Evolutionary conservation across 2,888 invertebrate species (phyloP), one percentile per base, ranked within the genome.

Genomic region (Drepana falcataria): DNA sequence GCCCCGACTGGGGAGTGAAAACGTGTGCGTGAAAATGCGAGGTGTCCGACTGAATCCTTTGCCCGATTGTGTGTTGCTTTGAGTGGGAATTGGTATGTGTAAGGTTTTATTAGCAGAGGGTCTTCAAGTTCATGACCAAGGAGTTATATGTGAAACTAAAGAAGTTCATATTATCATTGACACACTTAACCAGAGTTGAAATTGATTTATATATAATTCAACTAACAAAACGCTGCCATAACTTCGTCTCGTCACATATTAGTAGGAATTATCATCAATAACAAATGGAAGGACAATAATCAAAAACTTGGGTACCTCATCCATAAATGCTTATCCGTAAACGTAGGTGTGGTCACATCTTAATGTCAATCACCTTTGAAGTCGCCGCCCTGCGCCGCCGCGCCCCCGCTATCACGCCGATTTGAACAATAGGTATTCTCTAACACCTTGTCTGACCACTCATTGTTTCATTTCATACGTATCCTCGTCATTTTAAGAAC

Each of bases 341-440:
- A 54, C 58, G 56, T 65, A 74, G 77, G 76, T 80, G 77, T 80
- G 78, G 82, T 74, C 79, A 71, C 70, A 74, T 74, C 71, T 76
- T 72, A 73, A 76, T 75, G 77, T 74, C 72, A 75, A 74, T 75
- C 68, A 59, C 63, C 73, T 83, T 83, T 82, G 79, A 83, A 75
- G 73, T 75, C 55, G 60, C 81, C 81, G 80, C 68, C 63, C 59
- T 65, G 63, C 67, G 64, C 65, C 68, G 69, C 67, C 68, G 64
- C 69, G 48, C 49, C 62, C 48, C 64, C 61, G 55, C 64, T 55
- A 59, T 66, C 65, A 65, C 65, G 61, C 63, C 54, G 63, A 53
- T 59, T 56, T 74, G 64, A 77, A 81, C 78, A 81, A 83, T 79
- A 76, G 76, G 71, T 72, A 78, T 77, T 75, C 71, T 71, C 68